A percentile compares a stretch with the other conserved stretches of the same genome.
phyloP scores from a whole-genome alignment of 2,888 invertebrate genomes.

The Cephus sareptanus region DNA sequence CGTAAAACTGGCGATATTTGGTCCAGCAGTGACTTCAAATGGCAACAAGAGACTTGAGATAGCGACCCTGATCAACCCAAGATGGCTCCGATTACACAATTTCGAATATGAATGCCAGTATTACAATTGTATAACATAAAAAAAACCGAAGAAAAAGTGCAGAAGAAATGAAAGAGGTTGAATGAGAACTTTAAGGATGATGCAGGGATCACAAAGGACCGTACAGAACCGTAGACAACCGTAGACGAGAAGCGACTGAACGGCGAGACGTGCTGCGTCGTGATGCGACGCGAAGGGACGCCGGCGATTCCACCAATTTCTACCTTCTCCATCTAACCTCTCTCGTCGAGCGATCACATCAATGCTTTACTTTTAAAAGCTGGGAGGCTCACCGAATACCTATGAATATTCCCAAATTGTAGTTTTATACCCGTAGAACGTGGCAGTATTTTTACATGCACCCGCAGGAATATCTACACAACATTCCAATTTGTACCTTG shows the following conservation, averaged over 20 bases:
- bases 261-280: constrained; percentile 18
- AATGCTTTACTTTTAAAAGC: neutral
- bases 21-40: neutral
- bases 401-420: neutral
- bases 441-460: no score
- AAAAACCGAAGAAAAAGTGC: neutral
- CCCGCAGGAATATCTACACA: no score
- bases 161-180: neutral
- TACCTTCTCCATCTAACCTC: neutral
- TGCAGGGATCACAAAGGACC: neutral
- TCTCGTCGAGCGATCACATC: neutral
- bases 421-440: no score
- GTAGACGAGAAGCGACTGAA: constrained; percentile 24
- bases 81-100: neutral
- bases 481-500: no score
- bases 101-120: neutral
- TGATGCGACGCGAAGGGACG: neutral
- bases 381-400: neutral
- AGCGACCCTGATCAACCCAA: neutral
- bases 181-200: neutral
- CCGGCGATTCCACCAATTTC: neutral
- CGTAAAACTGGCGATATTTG: neutral
- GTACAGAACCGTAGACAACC: constrained; percentile 1
- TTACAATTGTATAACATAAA: neutral
- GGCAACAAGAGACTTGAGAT: neutral